These are phyloP conservation scores for Diachasmimorpha longicaudata DNA, from an alignment of 1,140 invertebrate genomes.

Conservation along the genomic window DNA sequence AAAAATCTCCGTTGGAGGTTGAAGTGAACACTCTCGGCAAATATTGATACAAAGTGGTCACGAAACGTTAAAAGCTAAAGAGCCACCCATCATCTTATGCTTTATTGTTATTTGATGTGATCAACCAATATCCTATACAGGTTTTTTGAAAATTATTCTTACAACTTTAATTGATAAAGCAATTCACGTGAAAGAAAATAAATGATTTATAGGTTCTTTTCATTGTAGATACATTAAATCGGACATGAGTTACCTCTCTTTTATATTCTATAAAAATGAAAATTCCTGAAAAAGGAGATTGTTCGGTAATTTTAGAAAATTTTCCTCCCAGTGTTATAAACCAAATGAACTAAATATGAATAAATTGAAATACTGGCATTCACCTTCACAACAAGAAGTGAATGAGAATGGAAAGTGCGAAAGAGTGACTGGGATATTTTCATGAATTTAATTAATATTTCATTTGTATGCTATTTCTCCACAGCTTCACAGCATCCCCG, in stretches of 20 bases:
- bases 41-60: slow-evolving; percentile 21
- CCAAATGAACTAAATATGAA: background rate
- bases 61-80: slow-evolving; percentile 27
- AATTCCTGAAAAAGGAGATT: too few species aligned
- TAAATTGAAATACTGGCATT: background rate
- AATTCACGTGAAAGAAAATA: too few species aligned
- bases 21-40: slow-evolving; percentile 8
- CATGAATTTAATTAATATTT: slow-evolving; percentile 55
- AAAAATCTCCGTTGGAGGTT: background rate
- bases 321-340: too few species aligned
- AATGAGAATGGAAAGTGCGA: background rate
- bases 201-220: too few species aligned
- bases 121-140: background rate
- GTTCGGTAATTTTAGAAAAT: too few species aligned
- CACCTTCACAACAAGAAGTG: too few species aligned
- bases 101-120: background rate
- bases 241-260: too few species aligned
- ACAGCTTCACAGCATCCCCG: background rate
- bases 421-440: slow-evolving; percentile 35
- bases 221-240: too few species aligned
- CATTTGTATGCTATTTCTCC: slow-evolving; percentile 52
- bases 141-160: too few species aligned
- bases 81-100: slow-evolving; percentile 13
- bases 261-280: too few species aligned
- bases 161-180: too few species aligned